A percentile compares a stretch with the other conserved stretches of the same genome.
Conservation (phyloP, 2,888 invertebrate species). For the Himalopsyche anomala region DNA sequence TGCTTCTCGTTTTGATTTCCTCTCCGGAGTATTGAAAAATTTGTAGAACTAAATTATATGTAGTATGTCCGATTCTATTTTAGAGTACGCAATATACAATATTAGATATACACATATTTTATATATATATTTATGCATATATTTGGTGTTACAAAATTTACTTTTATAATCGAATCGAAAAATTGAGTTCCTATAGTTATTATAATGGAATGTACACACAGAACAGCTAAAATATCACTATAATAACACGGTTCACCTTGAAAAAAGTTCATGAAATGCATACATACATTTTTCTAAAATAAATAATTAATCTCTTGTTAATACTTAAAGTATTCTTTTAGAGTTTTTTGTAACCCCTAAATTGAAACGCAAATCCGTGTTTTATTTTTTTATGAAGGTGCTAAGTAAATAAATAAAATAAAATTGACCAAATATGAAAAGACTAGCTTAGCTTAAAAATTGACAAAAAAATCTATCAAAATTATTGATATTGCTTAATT, state of each 20-base stretch:
- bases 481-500: neutral
- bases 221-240: neutral
- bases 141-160: slow-evolving; percentile 24
- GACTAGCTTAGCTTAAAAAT: neutral
- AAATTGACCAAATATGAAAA: neutral
- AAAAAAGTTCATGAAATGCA: neutral
- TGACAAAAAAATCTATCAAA: neutral
- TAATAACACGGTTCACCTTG: neutral
- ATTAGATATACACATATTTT: neutral
- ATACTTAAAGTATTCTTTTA: slow-evolving; percentile 1
- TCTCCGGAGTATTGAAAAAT: neutral
- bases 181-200: slow-evolving; percentile 26
- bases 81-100: slow-evolving; percentile 14
- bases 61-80: neutral
- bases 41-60: neutral
- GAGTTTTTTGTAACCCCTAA: neutral
- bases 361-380: neutral
- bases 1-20: neutral
- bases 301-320: slow-evolving; percentile 11
- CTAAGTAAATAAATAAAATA: slow-evolving; percentile 9
- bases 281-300: slow-evolving; percentile 24
- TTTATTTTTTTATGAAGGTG: neutral
- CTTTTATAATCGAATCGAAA: neutral
- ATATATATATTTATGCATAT: neutral
- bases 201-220: neutral